These are phyloP conservation scores for Oryzias melastigma DNA, from an alignment of 2,113 vertebrate species.

Conservation along the genomic window DNA sequence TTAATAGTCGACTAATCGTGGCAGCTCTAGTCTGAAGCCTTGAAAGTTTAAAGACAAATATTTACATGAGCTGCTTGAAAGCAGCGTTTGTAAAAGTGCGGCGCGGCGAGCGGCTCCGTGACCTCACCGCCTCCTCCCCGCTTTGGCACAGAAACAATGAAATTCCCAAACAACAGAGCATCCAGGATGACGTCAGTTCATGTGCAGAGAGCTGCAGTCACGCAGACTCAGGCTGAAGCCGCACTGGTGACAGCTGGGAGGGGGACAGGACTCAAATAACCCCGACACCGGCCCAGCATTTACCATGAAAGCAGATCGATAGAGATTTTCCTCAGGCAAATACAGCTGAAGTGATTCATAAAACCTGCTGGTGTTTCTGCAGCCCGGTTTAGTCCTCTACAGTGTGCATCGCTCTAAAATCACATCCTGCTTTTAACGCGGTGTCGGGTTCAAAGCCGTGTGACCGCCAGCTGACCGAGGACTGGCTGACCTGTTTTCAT, in stretches of 20 bases:
- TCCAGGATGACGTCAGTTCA: conserved; percentile 41
- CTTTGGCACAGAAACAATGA: conserved; percentile 47
- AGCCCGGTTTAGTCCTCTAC: too few species aligned
- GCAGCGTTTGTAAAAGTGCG: too few species aligned
- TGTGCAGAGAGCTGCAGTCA: neutral
- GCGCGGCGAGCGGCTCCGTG: too few species aligned
- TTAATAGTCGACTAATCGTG: too few species aligned
- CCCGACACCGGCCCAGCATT: neutral
- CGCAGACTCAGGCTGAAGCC: too few species aligned
- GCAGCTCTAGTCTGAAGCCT: too few species aligned
- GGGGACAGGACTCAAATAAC: conserved; percentile 5
- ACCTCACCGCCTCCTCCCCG: conserved; percentile 20
- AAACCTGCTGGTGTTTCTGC: too few species aligned
- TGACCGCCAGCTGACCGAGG: conserved; percentile 1
- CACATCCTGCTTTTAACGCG: conserved; percentile 14
- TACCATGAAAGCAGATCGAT: neutral
- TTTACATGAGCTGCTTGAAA: too few species aligned
- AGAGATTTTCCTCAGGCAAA: conserved; percentile 1
- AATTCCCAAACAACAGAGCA: conserved; percentile 48
- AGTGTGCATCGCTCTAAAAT: neutral
- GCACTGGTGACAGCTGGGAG: neutral
- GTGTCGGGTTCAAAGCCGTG: conserved; percentile 15
- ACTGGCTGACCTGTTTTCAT: conserved; percentile 82
- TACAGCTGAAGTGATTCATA: neutral
- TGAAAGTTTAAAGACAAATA: too few species aligned